A percentile compares a stretch with the other conserved stretches of the same genome.
These are phyloP conservation scores for Pseudachorutes palmiensis DNA, from an alignment of 1,140 invertebrate genomes.

Conservation along the genomic window DNA sequence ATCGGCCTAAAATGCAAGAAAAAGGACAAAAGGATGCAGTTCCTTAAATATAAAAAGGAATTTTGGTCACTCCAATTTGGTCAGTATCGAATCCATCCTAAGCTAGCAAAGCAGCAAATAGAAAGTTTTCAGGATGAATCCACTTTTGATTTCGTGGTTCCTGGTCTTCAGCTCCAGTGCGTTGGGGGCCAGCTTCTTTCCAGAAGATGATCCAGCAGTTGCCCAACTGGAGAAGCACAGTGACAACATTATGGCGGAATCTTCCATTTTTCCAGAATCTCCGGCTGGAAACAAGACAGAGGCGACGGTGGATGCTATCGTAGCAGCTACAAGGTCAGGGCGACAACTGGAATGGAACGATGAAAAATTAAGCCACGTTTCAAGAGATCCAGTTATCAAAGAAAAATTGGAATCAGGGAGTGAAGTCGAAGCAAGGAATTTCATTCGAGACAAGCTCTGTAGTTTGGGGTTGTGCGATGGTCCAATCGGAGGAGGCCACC, in stretches of 20 bases:
- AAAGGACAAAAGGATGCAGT: too few relatives aligned
- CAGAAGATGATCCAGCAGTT: background rate
- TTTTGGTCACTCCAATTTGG: too few relatives aligned
- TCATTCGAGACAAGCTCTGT: constrained; percentile 71
- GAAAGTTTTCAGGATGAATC: too few relatives aligned
- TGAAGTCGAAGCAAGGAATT: constrained; percentile 65
- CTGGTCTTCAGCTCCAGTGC: background rate
- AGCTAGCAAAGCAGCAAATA: too few relatives aligned
- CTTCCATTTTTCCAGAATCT: background rate
- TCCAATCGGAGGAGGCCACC: background rate
- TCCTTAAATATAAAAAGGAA: too few relatives aligned
- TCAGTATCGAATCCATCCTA: too few relatives aligned
- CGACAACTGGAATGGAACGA: constrained; percentile 46
- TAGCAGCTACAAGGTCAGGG: constrained; percentile 50
- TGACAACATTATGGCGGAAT: constrained; percentile 4
- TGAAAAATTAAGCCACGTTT: constrained; percentile 65
- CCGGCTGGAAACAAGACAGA: background rate
- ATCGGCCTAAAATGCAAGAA: too few relatives aligned
- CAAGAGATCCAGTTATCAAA: constrained; percentile 60
- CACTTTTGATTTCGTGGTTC: background rate
- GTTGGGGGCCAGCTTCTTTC: background rate
- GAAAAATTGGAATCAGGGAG: constrained; percentile 63
- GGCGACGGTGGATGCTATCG: constrained; percentile 28
- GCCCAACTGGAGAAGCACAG: background rate
- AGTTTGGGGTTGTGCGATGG: constrained; percentile 63